Conservation (phyloP, 1,140 invertebrate species). For the Maconellicoccus hirsutus region DNA sequence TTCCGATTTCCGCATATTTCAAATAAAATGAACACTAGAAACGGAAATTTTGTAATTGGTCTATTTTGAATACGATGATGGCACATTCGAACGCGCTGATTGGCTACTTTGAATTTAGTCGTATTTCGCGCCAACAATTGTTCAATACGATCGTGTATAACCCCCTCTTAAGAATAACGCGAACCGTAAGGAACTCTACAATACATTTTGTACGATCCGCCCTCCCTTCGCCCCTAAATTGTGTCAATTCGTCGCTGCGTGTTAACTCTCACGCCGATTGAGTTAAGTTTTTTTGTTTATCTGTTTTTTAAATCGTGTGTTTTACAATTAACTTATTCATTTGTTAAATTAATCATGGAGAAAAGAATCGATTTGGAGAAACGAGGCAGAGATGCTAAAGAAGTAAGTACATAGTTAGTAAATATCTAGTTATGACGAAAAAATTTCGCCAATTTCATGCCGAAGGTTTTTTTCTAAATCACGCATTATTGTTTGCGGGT, state of each 20-base stretch:
- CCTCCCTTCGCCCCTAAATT: background rate
- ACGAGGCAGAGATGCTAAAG: constrained; percentile 63
- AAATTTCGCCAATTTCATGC: background rate
- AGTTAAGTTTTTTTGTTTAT: constrained; percentile 14
- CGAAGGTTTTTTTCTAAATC: background rate
- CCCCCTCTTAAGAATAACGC: background rate
- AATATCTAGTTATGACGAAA: background rate
- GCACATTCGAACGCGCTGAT: background rate
- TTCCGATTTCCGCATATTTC: constrained; percentile 6
- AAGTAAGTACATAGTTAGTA: constrained; percentile 48
- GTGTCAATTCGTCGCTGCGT: constrained; percentile 20
- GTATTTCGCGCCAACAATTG: constrained; percentile 1
- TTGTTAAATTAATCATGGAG: constrained; percentile 50
- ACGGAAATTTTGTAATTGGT: background rate
- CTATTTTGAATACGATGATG: background rate
- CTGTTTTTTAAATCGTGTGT: background rate
- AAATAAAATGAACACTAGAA: background rate
- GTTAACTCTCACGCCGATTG: constrained; percentile 18
- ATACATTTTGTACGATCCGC: constrained; percentile 6
- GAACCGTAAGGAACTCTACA: background rate
- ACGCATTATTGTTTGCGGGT: background rate
- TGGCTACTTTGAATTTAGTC: background rate
- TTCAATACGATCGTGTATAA: constrained; percentile 10
- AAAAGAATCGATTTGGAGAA: constrained; percentile 83
- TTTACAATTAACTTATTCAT: background rate